These are phyloP conservation scores for Sycon ciliatum DNA, from an alignment of 37 sponge, comb jelly and placozoan species.

Conservation along the genomic window DNA sequence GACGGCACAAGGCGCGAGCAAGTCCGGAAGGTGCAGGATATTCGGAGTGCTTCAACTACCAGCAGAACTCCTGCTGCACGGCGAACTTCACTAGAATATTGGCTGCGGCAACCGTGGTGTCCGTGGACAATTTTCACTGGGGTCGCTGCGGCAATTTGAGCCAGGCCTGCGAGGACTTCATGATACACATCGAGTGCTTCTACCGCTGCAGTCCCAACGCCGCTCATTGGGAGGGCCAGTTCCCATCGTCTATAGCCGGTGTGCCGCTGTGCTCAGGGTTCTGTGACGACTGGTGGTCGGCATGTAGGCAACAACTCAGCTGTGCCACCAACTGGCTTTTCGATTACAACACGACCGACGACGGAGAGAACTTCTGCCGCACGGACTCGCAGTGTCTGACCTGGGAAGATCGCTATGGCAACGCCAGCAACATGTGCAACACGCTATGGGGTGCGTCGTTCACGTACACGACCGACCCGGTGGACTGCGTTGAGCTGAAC, in stretches of 20 bases:
- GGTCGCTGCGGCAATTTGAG: conserved; percentile 43
- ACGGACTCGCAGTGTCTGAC: background rate
- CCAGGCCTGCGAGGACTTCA: conserved; percentile 33
- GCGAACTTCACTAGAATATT: conserved; percentile 59
- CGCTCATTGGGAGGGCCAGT: conserved; percentile 15
- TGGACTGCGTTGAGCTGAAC: no score
- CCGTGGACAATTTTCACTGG: conserved; percentile 62
- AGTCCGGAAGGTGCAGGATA: no score
- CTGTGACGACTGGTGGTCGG: conserved; percentile 54
- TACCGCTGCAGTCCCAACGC: conserved; percentile 22
- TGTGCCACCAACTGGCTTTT: conserved; percentile 57
- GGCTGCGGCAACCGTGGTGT: conserved; percentile 25
- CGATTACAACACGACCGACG: background rate
- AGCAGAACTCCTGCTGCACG: conserved; percentile 66
- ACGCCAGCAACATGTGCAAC: background rate
- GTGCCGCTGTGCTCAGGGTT: conserved; percentile 49
- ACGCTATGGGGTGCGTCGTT: background rate
- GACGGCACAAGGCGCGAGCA: no score
- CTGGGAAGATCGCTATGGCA: background rate
- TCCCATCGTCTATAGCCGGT: conserved; percentile 35
- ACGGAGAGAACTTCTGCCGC: background rate
- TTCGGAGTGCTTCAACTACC: no score
- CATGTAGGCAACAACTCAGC: conserved; percentile 46
- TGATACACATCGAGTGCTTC: conserved; percentile 47
- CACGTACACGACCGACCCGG: background rate